Conservation (phyloP, 2,888 invertebrate species). For the Sphinx pinastri region DNA sequence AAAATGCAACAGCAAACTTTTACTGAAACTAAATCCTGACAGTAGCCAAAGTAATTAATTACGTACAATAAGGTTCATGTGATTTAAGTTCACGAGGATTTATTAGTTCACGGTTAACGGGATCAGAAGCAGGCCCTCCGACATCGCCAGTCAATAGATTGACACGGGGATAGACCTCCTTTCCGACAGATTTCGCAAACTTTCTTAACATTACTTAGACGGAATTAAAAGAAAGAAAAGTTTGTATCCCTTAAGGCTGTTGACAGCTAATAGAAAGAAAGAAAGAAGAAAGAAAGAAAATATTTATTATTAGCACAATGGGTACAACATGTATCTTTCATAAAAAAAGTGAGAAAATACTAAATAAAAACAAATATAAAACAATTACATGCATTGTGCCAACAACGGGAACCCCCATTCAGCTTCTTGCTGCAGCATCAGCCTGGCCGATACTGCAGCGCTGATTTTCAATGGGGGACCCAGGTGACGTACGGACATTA, state of each 20-base stretch:
- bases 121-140: background rate
- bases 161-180: conserved; percentile 15
- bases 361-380: too few relatives aligned
- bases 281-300: too few relatives aligned
- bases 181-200: conserved; percentile 12
- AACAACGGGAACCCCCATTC: too few relatives aligned
- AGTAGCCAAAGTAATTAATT: background rate
- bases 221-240: conserved; percentile 32
- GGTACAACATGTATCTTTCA: too few relatives aligned
- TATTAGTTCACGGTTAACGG: background rate
- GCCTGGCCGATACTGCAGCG: too few relatives aligned
- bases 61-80: background rate
- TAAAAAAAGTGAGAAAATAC: too few relatives aligned
- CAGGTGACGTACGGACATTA: too few relatives aligned
- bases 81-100: background rate
- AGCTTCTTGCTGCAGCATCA: too few relatives aligned
- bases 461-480: too few relatives aligned
- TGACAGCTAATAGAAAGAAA: conserved; percentile 24
- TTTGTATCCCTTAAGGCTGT: conserved; percentile 28
- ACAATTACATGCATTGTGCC: too few relatives aligned
- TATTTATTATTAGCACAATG: too few relatives aligned
- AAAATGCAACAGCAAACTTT: too few relatives aligned
- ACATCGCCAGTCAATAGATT: conserved; percentile 15
- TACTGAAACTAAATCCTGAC: background rate
- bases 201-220: conserved; percentile 27